Evolutionary conservation across 2,113 vertebrate genomes (phyloP).

Genomic region (Pitta sordida): DNA sequence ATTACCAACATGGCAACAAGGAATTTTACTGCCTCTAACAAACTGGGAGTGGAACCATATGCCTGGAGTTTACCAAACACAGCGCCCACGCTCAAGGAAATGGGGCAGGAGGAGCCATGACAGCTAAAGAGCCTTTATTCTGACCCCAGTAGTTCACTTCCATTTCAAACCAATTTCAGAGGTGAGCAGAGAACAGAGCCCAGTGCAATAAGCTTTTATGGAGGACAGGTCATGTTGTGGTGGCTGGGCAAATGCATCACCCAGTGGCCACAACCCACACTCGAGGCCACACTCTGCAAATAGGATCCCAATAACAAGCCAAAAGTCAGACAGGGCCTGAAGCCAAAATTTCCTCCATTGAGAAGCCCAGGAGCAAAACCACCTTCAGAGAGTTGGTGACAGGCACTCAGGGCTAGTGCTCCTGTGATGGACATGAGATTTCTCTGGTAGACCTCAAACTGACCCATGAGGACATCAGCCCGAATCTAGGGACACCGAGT

Average conservation of each 20-base stretch:
- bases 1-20: neutral
- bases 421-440: neutral
- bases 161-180: neutral
- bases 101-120: neutral
- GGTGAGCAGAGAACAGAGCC: neutral
- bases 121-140: neutral
- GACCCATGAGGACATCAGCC: neutral
- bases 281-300: neutral
- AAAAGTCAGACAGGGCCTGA: neutral
- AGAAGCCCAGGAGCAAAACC: neutral
- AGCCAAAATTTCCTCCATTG: neutral
- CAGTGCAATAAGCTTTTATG: neutral
- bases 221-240: neutral
- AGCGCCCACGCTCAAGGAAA: slow-evolving; percentile 27
- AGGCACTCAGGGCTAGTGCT: neutral
- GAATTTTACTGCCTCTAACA: neutral
- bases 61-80: slow-evolving; percentile 45
- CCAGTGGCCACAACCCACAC: neutral
- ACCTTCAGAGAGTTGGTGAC: neutral
- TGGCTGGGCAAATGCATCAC: neutral
- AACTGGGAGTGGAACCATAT: slow-evolving; percentile 32
- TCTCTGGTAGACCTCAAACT: neutral
- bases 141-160: neutral
- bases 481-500: neutral
- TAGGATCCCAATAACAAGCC: neutral